A percentile compares a stretch with the other conserved stretches of the same genome.
phyloP scores from a whole-genome alignment of 2,113 vertebrate genomes.

The Eptesicus fuscus region DNA sequence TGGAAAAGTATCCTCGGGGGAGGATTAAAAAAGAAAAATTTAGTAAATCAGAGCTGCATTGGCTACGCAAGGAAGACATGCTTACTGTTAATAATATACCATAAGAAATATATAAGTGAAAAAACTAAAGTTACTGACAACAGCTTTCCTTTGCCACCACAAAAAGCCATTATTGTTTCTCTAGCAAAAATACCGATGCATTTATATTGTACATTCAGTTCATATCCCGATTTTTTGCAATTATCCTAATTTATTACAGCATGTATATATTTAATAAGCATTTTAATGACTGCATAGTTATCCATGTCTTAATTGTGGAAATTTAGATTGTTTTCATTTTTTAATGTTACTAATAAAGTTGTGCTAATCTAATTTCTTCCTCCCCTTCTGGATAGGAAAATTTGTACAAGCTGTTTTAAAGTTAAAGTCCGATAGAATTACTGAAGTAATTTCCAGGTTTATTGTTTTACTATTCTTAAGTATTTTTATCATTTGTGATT shows the following conservation, averaged over 20 bases:
- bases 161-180: neutral
- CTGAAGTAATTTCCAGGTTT: neutral
- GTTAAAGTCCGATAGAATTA: neutral
- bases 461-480: neutral
- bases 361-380: neutral
- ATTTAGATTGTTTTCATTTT: neutral
- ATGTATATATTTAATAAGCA: neutral
- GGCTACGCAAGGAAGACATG: neutral
- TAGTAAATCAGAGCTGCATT: neutral
- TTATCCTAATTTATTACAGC: neutral
- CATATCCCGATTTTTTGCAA: neutral
- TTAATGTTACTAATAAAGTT: neutral
- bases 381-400: neutral
- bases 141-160: neutral
- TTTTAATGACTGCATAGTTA: neutral
- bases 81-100: neutral
- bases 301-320: neutral
- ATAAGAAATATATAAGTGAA: neutral
- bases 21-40: no score
- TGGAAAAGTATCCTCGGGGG: no score
- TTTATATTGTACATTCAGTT: neutral
- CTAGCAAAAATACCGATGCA: neutral
- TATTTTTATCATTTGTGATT: neutral
- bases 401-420: neutral
- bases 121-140: neutral